Evolutionary conservation across 2,888 invertebrate genomes (phyloP).

Genomic region (Furcula furcula): DNA sequence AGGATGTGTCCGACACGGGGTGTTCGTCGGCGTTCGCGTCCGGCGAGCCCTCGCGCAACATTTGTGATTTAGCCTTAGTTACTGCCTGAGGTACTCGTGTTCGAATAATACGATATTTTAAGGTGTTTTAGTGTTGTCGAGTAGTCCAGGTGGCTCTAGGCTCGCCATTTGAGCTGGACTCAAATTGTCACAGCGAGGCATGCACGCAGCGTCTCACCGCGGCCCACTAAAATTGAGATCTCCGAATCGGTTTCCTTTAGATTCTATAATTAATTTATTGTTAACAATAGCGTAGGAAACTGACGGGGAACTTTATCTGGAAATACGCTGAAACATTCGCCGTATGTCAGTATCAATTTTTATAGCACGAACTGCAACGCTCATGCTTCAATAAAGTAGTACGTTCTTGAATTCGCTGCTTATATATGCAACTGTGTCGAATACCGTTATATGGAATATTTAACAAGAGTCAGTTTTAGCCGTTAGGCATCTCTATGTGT

Average conservation of each 20-base stretch:
- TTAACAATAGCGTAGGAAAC: constrained; percentile 77
- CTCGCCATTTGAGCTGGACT: constrained; percentile 80
- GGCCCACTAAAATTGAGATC: constrained; percentile 73
- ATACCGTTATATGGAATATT: not conserved
- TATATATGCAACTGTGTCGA: not conserved
- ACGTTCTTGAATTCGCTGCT: not conserved
- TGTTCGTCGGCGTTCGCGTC: constrained; percentile 55
- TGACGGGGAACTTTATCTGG: constrained; percentile 75
- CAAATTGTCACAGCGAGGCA: constrained; percentile 75
- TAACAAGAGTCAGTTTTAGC: not conserved
- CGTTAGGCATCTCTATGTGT: too few relatives aligned
- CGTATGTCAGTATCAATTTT: constrained; percentile 40
- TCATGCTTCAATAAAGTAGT: not conserved
- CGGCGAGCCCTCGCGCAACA: constrained; percentile 62
- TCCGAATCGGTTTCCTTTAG: constrained; percentile 81
- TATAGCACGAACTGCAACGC: not conserved
- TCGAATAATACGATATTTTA: constrained; percentile 47
- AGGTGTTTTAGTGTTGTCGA: constrained; percentile 57
- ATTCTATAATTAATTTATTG: constrained; percentile 79
- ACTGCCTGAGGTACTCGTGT: constrained; percentile 71
- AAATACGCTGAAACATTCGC: constrained; percentile 50
- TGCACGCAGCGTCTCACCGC: constrained; percentile 69
- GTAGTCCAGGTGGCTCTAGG: constrained; percentile 60
- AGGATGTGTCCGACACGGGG: constrained; percentile 61
- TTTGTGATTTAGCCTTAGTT: constrained; percentile 81